These are phyloP conservation scores for Cistogaster globosa DNA, from an alignment of 2,888 invertebrate species.

Conservation along the genomic window DNA sequence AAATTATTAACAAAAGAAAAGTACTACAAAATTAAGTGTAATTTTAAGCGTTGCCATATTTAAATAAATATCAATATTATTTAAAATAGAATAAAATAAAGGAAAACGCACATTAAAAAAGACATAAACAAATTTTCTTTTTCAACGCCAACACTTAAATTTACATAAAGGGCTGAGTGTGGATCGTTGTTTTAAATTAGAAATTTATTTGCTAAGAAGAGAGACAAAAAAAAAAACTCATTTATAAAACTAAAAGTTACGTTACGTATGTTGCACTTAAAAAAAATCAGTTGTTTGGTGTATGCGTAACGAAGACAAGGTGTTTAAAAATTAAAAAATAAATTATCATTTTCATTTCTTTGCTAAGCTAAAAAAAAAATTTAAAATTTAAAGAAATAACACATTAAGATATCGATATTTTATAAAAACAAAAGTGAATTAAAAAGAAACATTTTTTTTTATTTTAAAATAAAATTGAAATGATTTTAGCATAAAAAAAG, in stretches of 20 bases:
- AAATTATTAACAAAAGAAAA: constrained; percentile 5
- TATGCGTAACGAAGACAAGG: constrained; percentile 62
- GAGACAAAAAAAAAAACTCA: neutral
- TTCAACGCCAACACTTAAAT: constrained; percentile 28
- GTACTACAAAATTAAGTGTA: too few relatives aligned
- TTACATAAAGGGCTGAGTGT: constrained; percentile 12
- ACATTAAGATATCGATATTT: neutral
- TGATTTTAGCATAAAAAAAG: neutral
- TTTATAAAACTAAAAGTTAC: constrained; percentile 38
- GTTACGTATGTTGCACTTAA: constrained; percentile 51
- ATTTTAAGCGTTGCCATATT: constrained; percentile 34
- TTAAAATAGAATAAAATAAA: neutral
- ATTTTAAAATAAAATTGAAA: neutral
- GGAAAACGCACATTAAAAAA: constrained; percentile 12
- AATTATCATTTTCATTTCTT: neutral
- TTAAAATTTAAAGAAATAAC: constrained; percentile 20
- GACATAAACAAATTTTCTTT: neutral
- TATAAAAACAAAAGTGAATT: neutral
- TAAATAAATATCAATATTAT: neutral
- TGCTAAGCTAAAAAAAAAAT: constrained; percentile 19
- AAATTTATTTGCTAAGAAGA: constrained; percentile 28
- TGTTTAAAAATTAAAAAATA: constrained; percentile 48
- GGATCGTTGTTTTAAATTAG: constrained; percentile 1
- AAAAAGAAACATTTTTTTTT: neutral
- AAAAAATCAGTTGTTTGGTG: constrained; percentile 50